Evolutionary conservation across 2,888 invertebrate species (phyloP).

Genomic region (Caradrina clavipalpis): DNA sequence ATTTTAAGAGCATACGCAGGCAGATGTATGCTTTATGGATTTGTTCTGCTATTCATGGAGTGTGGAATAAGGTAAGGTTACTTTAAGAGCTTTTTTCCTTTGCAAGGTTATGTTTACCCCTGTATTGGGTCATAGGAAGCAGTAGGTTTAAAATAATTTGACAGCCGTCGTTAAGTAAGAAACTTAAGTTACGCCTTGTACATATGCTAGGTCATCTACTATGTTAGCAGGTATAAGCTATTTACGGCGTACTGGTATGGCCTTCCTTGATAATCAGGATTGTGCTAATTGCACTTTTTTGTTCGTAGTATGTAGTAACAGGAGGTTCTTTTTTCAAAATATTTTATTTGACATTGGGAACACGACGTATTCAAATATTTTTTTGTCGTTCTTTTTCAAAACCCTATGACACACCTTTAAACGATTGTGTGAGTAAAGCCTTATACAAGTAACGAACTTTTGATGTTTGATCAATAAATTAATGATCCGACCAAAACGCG

Average conservation of each 20-base stretch:
- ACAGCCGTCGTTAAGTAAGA: neutral
- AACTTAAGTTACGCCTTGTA: neutral
- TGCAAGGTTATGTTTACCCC: neutral
- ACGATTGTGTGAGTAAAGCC: too few relatives aligned
- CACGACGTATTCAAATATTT: too few relatives aligned
- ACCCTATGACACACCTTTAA: too few relatives aligned
- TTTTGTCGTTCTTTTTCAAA: too few relatives aligned
- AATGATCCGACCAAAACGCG: constrained; percentile 1
- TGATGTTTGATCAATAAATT: neutral
- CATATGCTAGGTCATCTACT: constrained; percentile 27
- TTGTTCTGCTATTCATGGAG: constrained; percentile 91
- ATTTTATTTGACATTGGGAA: too few relatives aligned
- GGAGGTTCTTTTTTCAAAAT: too few relatives aligned
- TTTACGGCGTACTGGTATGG: constrained; percentile 22
- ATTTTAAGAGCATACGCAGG: constrained; percentile 92
- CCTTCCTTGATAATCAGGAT: constrained; percentile 43
- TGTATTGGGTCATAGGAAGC: neutral
- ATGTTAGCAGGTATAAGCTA: constrained; percentile 16
- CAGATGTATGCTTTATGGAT: constrained; percentile 90
- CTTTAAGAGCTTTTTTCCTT: neutral
- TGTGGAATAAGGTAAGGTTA: constrained; percentile 90
- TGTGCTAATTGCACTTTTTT: constrained; percentile 15
- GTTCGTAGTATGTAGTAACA: too few relatives aligned
- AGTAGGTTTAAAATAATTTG: constrained; percentile 5
- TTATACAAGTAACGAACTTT: constrained; percentile 14